A percentile compares a stretch with the other conserved stretches of the same genome.
Conservation (phyloP, 2,888 invertebrate genomes). For the Saturnia pavonia region DNA sequence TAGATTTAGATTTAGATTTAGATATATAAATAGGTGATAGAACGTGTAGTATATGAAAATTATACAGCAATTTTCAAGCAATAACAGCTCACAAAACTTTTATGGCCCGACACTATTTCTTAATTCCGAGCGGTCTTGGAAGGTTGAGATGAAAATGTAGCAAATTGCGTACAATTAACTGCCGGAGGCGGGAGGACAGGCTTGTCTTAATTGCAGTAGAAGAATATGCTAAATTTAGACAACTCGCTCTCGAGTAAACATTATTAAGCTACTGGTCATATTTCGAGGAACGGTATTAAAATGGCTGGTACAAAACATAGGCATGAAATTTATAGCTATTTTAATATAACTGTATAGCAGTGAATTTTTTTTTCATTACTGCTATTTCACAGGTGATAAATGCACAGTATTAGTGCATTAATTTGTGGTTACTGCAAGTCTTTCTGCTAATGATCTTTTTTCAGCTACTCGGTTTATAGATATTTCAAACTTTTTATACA, state of each 20-base stretch:
- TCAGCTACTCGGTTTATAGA: too few species aligned
- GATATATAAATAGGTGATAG: too few species aligned
- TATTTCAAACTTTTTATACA: too few species aligned
- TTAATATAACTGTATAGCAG: too few species aligned
- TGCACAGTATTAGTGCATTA: too few species aligned
- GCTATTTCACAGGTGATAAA: too few species aligned
- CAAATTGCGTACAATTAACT: constrained; percentile 45
- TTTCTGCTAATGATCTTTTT: too few species aligned
- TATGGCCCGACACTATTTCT: constrained; percentile 21
- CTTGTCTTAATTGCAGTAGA: constrained; percentile 41
- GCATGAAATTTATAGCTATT: not conserved
- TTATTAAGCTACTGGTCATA: constrained; percentile 33
- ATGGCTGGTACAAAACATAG: constrained; percentile 11
- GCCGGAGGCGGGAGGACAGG: constrained; percentile 29
- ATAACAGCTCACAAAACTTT: constrained; percentile 5
- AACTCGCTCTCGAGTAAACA: constrained; percentile 36
- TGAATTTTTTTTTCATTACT: too few species aligned
- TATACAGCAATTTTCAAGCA: too few species aligned
- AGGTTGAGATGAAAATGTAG: constrained; percentile 36
- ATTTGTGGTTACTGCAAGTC: too few species aligned
- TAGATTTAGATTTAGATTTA: too few species aligned
- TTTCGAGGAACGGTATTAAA: constrained; percentile 32
- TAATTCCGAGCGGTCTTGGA: constrained; percentile 21
- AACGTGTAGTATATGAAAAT: too few species aligned
- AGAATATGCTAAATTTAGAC: constrained; percentile 49